Conservation (phyloP, 2,113 vertebrate species). For the Cinclus mexicanus region DNA sequence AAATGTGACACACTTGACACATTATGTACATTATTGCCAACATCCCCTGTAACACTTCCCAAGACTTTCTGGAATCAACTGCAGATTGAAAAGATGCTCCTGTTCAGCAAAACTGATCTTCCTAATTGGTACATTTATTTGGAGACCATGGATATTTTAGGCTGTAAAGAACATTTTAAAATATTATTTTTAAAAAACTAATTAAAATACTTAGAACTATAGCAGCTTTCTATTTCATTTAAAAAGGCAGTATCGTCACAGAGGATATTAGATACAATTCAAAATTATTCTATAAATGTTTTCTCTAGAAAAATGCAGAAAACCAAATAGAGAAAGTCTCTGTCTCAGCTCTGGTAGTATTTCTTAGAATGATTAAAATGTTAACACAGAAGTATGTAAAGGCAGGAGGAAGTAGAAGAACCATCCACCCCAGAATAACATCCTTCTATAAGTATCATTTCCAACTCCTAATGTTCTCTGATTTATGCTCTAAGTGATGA, state of each 20-base stretch:
- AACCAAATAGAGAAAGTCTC: not conserved
- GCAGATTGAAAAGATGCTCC: not conserved
- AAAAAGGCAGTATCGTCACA: not conserved
- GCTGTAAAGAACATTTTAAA: not conserved
- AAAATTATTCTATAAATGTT: not conserved
- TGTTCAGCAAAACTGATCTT: not conserved
- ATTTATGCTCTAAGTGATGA: not conserved
- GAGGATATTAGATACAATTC: not conserved
- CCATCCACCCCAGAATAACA: not conserved
- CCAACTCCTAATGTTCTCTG: not conserved
- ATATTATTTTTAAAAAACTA: not conserved
- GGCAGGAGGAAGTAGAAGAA: not conserved
- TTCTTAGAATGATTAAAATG: not conserved
- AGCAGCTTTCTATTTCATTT: not conserved
- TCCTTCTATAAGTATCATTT: not conserved
- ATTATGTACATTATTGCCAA: not conserved
- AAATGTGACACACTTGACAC: not conserved
- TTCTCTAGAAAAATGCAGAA: not conserved
- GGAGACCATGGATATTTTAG: not conserved
- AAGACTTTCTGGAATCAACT: not conserved
- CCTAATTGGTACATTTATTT: not conserved
- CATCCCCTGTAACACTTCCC: not conserved
- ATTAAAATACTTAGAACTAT: not conserved
- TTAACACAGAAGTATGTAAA: not conserved
- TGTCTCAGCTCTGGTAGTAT: not conserved